Evolutionary conservation across 2,113 vertebrate species (phyloP), one percentile per base, ranked within the genome.

Genomic region (Amblyornis subalaris): DNA sequence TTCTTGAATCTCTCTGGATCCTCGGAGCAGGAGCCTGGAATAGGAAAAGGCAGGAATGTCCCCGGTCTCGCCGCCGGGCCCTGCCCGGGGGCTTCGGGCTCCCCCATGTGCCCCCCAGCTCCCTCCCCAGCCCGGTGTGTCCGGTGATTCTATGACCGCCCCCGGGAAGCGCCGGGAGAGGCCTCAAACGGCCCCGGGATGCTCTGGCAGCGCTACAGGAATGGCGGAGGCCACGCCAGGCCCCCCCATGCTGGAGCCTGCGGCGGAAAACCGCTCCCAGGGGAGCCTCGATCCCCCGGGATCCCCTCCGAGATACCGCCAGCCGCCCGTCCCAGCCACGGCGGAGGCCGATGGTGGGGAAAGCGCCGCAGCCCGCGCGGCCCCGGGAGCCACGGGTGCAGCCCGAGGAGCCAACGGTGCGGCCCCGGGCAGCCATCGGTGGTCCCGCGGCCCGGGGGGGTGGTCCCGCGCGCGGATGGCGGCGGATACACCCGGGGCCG

Each of bases 401-500:
- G 29, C 11, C 50, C 10, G 14, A 4, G 20, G 18, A 12, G 36
- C 3, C 50, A 12, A 9, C 11, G 7, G 6, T 8, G 26, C 20
- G 14, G n/a, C 14, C 53, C 20, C 3, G 3, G 10, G 14, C 12
- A 18, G 35, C 6, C 36, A 9, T 9, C 17, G 12, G 6, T 20
- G 24, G 35, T 15, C 16, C 4, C 19, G 21, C 12, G 17, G 10
- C 12, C 12, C 42, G 9, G 0, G 12, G 8, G 3, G 12, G 15
- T 7, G 14, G 7, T 4, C 7, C 29, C 4, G 17, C 8, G 3
- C 6, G 11, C 23, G 13, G 57, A 84, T 79, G 25, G 3, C 4
- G 8, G 3, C 11, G 19, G 79, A 85, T 28, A 2, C 0, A 0
- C 0, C 1, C 7, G 0, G 12, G 4, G n/a, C 7, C 29, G 0